Evolutionary conservation across 2,888 invertebrate species (phyloP).

Genomic region (Drosophila peninsularis): DNA sequence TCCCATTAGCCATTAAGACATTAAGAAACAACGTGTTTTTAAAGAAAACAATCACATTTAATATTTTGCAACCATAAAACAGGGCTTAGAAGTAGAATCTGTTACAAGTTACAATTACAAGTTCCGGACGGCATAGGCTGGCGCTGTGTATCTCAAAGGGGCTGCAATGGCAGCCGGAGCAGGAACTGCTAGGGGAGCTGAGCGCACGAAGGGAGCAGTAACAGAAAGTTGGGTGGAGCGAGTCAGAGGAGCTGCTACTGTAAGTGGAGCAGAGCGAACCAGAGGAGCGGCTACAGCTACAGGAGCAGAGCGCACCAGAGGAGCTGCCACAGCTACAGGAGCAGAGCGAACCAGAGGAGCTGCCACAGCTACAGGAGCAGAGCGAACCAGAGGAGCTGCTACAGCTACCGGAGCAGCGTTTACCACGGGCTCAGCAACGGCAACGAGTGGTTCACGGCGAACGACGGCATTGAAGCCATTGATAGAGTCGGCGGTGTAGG

Average conservation of each 20-base stretch:
- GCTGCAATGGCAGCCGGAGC: constrained; percentile 25
- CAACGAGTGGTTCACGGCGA: constrained; percentile 70
- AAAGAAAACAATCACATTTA: constrained; percentile 63
- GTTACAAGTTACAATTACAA: constrained; percentile 58
- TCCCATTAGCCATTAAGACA: not conserved
- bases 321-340: constrained; percentile 49
- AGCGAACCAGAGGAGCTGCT: constrained; percentile 63
- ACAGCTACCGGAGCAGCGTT: constrained; percentile 74
- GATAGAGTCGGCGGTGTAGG: constrained; percentile 82
- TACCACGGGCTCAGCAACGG: constrained; percentile 58
- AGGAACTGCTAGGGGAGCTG: too few species aligned
- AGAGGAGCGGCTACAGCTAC: constrained; percentile 47
- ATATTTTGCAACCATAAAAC: constrained; percentile 42
- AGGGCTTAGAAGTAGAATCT: constrained; percentile 13
- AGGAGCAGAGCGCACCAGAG: constrained; percentile 48
- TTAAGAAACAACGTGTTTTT: not conserved
- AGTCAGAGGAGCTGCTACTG: constrained; percentile 42
- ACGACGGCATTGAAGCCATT: constrained; percentile 84
- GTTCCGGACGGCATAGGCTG: constrained; percentile 65
- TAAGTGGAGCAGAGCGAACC: constrained; percentile 52
- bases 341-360: constrained; percentile 51
- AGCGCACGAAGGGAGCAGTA: constrained; percentile 46
- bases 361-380: constrained; percentile 53
- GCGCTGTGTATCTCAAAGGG: constrained; percentile 65
- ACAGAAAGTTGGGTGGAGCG: constrained; percentile 61